Conservation (phyloP, 2,888 invertebrate genomes). For the Agonopterix subpropinquella region DNA sequence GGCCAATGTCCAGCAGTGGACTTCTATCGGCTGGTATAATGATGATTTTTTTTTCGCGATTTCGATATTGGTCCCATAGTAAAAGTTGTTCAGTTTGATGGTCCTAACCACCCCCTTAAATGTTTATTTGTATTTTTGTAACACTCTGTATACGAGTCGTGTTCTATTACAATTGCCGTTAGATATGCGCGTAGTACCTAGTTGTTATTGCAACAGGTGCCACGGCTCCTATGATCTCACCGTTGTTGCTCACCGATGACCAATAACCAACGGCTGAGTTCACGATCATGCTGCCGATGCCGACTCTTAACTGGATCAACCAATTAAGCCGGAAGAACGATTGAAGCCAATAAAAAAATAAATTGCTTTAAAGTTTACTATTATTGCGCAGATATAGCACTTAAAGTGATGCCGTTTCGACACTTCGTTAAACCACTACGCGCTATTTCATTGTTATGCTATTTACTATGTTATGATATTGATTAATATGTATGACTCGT, state of each 20-base stretch:
- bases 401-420: background rate
- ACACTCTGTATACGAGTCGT: conserved; percentile 11
- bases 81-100: too few species aligned
- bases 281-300: background rate
- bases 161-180: conserved; percentile 24
- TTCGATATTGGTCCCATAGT: too few species aligned
- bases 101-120: too few species aligned
- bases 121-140: too few species aligned
- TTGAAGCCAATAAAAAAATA: conserved; percentile 2
- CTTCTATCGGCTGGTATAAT: too few species aligned
- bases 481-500: conserved; percentile 26
- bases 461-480: conserved; percentile 13
- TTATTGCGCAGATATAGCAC: background rate
- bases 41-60: too few species aligned
- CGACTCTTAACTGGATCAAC: conserved; percentile 4
- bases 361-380: background rate
- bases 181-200: conserved; percentile 35
- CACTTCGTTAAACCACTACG: background rate
- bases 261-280: conserved; percentile 32
- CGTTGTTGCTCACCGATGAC: conserved; percentile 63
- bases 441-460: conserved; percentile 15
- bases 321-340: conserved; percentile 10
- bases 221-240: conserved; percentile 53
- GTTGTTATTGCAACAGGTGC: conserved; percentile 38
- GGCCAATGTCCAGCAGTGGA: too few species aligned